phyloP scores from a whole-genome alignment of 2,797 vertebrate species.

The Nyctalus aviator region DNA sequence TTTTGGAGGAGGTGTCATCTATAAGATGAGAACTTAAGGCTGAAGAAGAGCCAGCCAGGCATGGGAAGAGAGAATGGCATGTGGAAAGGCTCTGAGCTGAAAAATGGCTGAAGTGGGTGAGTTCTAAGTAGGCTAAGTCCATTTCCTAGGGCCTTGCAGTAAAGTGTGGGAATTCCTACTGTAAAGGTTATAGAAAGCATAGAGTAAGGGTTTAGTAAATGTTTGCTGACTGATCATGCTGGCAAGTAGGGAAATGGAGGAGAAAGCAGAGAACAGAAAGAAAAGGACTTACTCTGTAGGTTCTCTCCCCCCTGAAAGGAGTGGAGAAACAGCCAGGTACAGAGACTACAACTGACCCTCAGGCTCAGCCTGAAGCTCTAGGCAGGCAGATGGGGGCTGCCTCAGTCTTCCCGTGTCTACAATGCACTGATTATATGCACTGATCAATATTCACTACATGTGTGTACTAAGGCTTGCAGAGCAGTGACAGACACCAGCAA shows the following conservation, averaged over 20 bases:
- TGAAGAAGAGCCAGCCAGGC: background rate
- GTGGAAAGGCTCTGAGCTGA: background rate
- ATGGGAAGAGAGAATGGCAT: background rate
- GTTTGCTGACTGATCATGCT: background rate
- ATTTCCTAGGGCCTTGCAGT: background rate
- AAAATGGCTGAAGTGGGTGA: background rate
- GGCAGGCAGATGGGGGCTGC: background rate
- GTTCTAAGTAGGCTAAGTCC: background rate
- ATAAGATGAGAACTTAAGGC: background rate
- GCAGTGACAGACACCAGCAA: background rate
- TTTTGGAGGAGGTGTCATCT: background rate
- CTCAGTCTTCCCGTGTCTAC: background rate
- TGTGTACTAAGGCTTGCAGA: background rate
- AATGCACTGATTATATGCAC: background rate
- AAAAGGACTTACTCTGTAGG: background rate
- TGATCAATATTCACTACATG: background rate
- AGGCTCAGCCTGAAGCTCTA: background rate
- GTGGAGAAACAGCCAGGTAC: background rate
- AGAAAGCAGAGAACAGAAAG: background rate
- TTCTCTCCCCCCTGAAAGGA: background rate
- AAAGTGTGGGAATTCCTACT: background rate
- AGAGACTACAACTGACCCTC: too few relatives aligned
- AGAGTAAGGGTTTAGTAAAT: background rate
- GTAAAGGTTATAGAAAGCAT: background rate
- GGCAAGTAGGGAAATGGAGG: background rate